Evolutionary conservation across 53 echinoderm and acorn worm species (phyloP), one percentile per base, ranked within the genome.

Genomic region (Mesocentrotus franciscanus): DNA sequence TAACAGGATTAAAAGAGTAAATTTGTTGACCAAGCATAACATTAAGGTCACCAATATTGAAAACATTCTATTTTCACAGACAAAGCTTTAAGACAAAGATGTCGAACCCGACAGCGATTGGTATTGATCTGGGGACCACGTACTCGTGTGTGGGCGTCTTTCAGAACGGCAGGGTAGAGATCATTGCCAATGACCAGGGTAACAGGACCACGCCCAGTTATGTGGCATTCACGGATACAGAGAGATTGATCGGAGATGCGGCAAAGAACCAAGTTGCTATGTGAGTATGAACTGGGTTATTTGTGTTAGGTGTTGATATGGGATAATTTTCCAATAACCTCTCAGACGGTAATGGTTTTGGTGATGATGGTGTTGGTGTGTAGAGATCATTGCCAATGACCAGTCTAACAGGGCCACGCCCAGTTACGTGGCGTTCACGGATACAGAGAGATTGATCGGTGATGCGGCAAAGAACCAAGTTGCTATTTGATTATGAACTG

Each of bases 181-280:
- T 90, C 32, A 90, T 90, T 17, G 60, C 90, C 27, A 90, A 90
- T 90, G 90, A 90, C 60, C 90, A 90, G 12, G 90, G 90, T 15
- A 90, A 90, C 59, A 59, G 90, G 59, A 90, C 90, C 60, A 90
- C 90, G 60, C 90, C 90, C 30, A 90, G 90, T 90, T 90, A 90
- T n/a, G 90, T 90, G 29, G 90, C 90, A 24, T 90, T 90, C 60
- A 90, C 90, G 11, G 90, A 90, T 60, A 90, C 59, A 15, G 90
- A 90, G 90, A n/a, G 90, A 36, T 32, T 90, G 90, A 90, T 90
- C 90, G 90, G 90, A 24, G 90, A 90, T 60, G 90, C 90, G 60
- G 90, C 90, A 1, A 90, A 90, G 90, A 90, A 90, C 32, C 90
- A 90, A 90, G 90, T 90, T 29, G 90, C 90, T 15, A 90, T 90